Evolutionary conservation across 2,113 vertebrate species (phyloP).

Genomic region (Burhinus oedicnemus): DNA sequence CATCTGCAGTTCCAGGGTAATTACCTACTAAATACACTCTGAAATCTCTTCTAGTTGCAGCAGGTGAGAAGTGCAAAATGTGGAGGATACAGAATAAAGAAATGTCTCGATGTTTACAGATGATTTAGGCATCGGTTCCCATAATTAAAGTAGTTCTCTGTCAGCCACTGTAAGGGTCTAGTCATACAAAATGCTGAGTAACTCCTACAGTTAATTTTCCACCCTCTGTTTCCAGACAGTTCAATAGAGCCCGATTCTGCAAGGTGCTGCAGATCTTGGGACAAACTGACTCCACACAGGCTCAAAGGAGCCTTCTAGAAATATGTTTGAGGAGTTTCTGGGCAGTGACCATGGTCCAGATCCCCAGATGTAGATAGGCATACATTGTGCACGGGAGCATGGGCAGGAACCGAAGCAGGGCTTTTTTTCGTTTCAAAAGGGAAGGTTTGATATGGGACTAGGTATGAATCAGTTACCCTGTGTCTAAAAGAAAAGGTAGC

Average conservation of each 20-base stretch:
- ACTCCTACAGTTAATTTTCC: background rate
- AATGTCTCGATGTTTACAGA: background rate
- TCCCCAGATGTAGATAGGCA: background rate
- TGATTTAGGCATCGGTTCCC: background rate
- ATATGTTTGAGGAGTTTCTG: background rate
- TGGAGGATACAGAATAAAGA: background rate
- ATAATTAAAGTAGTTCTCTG: background rate
- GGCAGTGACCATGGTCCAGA: background rate
- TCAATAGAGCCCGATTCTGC: background rate
- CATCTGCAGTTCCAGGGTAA: conserved; percentile 56
- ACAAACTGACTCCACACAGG: background rate
- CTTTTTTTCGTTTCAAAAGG: background rate
- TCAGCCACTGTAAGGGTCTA: background rate
- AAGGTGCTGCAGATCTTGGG: rapidly evolving
- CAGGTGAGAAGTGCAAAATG: conserved; percentile 34
- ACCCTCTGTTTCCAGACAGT: background rate
- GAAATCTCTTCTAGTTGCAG: conserved; percentile 19
- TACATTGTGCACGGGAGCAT: background rate
- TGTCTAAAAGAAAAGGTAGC: background rate
- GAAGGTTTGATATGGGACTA: background rate
- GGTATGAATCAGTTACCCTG: background rate
- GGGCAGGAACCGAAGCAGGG: background rate
- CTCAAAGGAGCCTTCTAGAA: background rate
- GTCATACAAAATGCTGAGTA: background rate
- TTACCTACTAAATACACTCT: conserved; percentile 62